Evolutionary conservation across 37 sponge, comb jelly and placozoan genomes (phyloP), one percentile per base, ranked within the genome.

Genomic region (Agelas oroides): DNA sequence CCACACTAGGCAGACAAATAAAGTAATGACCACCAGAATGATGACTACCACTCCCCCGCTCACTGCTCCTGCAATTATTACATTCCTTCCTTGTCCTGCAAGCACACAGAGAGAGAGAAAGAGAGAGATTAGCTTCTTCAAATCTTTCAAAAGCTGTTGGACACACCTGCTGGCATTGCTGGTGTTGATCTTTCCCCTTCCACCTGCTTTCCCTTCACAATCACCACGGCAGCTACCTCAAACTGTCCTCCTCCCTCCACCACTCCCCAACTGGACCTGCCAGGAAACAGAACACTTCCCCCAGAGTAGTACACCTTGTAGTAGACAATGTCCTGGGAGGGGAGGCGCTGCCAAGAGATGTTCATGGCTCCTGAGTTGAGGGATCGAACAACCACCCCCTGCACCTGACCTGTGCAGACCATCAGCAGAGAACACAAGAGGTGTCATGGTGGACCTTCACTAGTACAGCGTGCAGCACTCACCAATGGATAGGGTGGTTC

Each of bases 291-390:
- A 8, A 66, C 55, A 24, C 37, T 59, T 1, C 13, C 37, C 3
- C n/a, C 53, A 1, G 64, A 69, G 59, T 75, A 87, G 74, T 80
- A 80, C 28, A 87, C 75, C 14, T 5, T 52, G 41, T 87, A 87
- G 38, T 28, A 40, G 5, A 40, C 13, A 11, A 87, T 31, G 25
- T 87, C 81, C 18, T 56, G 8, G 5, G 74, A 73, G 41, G 55
- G 36, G 8, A 75, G 59, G 2, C 40, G 31, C 16, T 38, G 64
- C 88, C 88, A 87, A 21, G 57, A 59, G 20, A 87, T 75, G n/a
- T 73, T 73, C 37, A 87, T 75, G 23, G 75, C 31, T 40, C 68
- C 55, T 3, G 75, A 5, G 39, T 80, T 80, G 36, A 74, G 6
- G 0, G 16, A 11, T 0, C 1, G n/a, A 1, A 59, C 71, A 14